Percentiles rank a stretch among this genome's conserved stretches.
These are phyloP conservation scores for Lysandra coridon DNA, from an alignment of 2,888 invertebrate species.

Conservation along the genomic window DNA sequence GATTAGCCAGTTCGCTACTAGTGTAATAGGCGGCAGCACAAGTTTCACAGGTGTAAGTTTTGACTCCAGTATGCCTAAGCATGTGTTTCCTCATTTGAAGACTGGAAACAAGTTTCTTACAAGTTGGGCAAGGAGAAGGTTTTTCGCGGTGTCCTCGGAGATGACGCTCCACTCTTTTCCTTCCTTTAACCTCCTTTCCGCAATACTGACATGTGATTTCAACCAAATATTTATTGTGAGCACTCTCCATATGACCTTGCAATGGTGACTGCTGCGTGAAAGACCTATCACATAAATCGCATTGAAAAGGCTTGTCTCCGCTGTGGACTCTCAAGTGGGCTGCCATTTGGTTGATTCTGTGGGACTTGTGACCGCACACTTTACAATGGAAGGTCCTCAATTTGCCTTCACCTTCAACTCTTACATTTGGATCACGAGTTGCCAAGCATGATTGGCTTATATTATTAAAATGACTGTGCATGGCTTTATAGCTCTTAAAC, in stretches of 20 bases:
- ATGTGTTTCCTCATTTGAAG: slow-evolving; percentile 52
- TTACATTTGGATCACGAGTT: slow-evolving; percentile 44
- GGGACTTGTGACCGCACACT: slow-evolving; percentile 55
- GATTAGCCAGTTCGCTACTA: slow-evolving; percentile 57
- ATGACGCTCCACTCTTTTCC: slow-evolving; percentile 55
- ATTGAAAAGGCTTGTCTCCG: slow-evolving; percentile 58
- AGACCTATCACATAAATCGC: slow-evolving; percentile 53
- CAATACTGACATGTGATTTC: slow-evolving; percentile 62
- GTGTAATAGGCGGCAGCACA: slow-evolving; percentile 63
- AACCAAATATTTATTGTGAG: slow-evolving; percentile 51
- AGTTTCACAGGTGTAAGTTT: slow-evolving; percentile 60
- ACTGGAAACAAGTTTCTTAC: slow-evolving; percentile 52
- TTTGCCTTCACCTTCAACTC: slow-evolving; percentile 55
- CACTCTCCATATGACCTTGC: slow-evolving; percentile 54
- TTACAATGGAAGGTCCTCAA: slow-evolving; percentile 53
- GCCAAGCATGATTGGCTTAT: slow-evolving; percentile 46
- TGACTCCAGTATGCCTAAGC: slow-evolving; percentile 57
- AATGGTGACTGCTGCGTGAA: slow-evolving; percentile 60
- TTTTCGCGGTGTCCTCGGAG: slow-evolving; percentile 49
- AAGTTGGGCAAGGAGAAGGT: slow-evolving; percentile 51
- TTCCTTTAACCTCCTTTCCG: slow-evolving; percentile 59
- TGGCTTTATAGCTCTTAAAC: slow-evolving; percentile 55
- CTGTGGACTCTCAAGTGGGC: slow-evolving; percentile 56
- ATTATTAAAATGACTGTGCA: slow-evolving; percentile 48
- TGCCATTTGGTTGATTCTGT: slow-evolving; percentile 54